These are phyloP conservation scores for Paralichthys olivaceus DNA, from an alignment of 2,113 vertebrate species.

Conservation along the genomic window DNA sequence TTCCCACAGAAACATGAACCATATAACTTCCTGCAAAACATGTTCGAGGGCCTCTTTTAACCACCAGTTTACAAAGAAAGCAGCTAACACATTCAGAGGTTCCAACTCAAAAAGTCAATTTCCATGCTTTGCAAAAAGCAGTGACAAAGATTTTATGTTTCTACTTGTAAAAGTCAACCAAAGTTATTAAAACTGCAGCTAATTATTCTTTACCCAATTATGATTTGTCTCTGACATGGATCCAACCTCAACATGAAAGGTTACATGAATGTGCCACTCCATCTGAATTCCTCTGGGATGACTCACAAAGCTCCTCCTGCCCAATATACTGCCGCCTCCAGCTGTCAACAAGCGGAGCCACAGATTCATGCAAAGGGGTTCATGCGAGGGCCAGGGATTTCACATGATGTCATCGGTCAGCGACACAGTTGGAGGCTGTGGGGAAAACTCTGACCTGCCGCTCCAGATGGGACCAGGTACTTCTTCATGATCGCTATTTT, in stretches of 20 bases:
- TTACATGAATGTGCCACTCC: background rate
- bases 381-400: constrained; percentile 39
- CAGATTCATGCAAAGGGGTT: constrained; percentile 43
- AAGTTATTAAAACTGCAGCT: background rate
- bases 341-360: constrained; percentile 32
- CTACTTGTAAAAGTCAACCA: background rate
- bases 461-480: constrained; percentile 21
- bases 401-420: constrained; percentile 45
- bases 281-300: constrained; percentile 8
- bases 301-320: constrained; percentile 39
- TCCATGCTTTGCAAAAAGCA: background rate
- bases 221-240: background rate
- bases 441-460: constrained; percentile 40
- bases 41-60: constrained; percentile 7
- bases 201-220: background rate
- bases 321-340: constrained; percentile 22
- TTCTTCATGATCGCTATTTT: constrained; percentile 20
- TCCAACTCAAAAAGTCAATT: background rate
- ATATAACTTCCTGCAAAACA: constrained; percentile 14
- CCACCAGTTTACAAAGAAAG: background rate
- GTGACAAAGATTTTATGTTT: background rate
- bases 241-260: background rate
- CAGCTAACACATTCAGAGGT: background rate
- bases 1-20: constrained; percentile 9
- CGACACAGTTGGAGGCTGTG: constrained; percentile 17